These are phyloP conservation scores for Lepus townsendii DNA, from an alignment of 2,797 vertebrate species.

Conservation along the genomic window DNA sequence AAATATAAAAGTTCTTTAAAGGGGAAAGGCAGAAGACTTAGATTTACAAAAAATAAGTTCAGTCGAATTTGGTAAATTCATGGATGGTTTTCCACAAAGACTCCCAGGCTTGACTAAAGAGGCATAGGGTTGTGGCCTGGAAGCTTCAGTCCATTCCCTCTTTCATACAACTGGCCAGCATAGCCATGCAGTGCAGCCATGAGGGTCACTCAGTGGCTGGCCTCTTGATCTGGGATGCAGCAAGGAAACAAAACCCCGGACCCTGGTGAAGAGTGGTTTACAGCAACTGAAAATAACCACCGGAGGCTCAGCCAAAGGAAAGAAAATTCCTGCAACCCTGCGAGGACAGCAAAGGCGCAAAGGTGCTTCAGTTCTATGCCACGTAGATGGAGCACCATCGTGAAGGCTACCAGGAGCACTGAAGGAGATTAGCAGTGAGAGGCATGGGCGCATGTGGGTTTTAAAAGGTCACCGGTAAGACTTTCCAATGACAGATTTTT, in stretches of 20 bases:
- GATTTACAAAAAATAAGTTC: constrained; percentile 21
- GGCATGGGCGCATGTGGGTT: not conserved
- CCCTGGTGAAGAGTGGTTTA: not conserved
- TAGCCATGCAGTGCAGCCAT: not conserved
- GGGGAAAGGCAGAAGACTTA: constrained; percentile 6
- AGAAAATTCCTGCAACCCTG: not conserved
- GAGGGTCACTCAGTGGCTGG: not conserved
- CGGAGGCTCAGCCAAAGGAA: not conserved
- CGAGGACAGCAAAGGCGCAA: not conserved
- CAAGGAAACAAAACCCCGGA: not conserved
- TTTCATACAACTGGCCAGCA: not conserved
- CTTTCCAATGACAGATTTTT: not conserved
- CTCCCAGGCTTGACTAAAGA: not conserved
- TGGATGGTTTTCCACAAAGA: not conserved
- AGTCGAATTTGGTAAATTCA: not conserved
- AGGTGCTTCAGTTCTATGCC: not conserved
- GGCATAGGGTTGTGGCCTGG: not conserved
- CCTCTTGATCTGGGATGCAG: not conserved
- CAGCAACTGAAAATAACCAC: not conserved
- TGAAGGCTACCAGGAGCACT: not conserved
- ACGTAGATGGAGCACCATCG: not conserved
- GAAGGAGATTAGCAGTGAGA: not conserved
- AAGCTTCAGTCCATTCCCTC: not conserved
- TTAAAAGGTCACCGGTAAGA: not conserved
- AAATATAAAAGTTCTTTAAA: constrained; percentile 45